Conservation (phyloP, 2,113 vertebrate species). For the Crypturellus undulatus region DNA sequence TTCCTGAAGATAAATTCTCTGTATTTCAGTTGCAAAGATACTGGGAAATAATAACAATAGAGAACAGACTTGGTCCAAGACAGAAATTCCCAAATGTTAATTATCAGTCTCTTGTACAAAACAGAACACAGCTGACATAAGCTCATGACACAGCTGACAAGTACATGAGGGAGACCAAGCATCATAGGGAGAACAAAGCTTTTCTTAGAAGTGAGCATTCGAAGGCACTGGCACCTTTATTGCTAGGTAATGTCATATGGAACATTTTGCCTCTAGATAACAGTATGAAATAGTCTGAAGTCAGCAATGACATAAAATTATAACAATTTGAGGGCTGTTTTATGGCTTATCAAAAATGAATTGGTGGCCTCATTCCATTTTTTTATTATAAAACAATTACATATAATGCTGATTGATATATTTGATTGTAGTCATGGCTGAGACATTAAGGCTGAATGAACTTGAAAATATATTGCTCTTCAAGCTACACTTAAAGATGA, state of each 20-base stretch:
- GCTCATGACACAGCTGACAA: neutral
- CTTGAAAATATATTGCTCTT: conserved; percentile 56
- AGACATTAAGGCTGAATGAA: conserved; percentile 26
- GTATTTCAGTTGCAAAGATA: neutral
- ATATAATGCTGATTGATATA: conserved; percentile 52
- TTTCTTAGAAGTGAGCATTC: neutral
- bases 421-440: conserved; percentile 27
- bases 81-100: neutral
- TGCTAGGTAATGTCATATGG: conserved; percentile 37
- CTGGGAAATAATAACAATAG: too few species aligned
- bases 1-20: neutral
- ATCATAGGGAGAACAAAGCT: neutral
- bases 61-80: neutral
- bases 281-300: conserved; percentile 21
- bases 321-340: conserved; percentile 46
- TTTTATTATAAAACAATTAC: conserved; percentile 64
- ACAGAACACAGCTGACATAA: neutral
- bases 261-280: conserved; percentile 37
- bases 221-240: conserved; percentile 6
- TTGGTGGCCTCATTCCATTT: conserved; percentile 41
- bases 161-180: neutral
- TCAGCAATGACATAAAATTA: conserved; percentile 58
- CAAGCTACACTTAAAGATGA: conserved; percentile 15
- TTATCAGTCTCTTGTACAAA: neutral
- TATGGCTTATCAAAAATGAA: conserved; percentile 44